Evolutionary conservation across 1,140 invertebrate genomes (phyloP).

Genomic region (Catajapyx aquilonaris): DNA sequence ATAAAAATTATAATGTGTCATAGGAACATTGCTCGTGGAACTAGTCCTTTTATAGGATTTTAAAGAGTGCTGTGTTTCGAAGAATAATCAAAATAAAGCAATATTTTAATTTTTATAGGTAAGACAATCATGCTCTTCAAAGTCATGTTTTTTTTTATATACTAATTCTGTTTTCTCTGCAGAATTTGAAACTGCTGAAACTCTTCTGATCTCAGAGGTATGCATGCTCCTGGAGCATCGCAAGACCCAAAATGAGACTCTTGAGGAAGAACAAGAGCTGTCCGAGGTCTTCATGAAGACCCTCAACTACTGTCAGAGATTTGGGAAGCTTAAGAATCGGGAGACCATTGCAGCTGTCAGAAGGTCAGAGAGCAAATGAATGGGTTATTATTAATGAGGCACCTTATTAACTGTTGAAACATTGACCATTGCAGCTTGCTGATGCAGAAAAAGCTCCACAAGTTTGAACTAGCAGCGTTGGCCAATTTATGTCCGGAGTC

Average conservation of each 20-base stretch:
- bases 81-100: no score
- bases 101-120: no score
- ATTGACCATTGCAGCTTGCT: slow-evolving; percentile 42
- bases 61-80: no score
- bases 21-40: no score
- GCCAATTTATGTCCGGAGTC: slow-evolving; percentile 96
- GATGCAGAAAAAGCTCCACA: slow-evolving; percentile 91
- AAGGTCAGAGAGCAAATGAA: slow-evolving; percentile 33
- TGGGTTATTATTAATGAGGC: background rate
- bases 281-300: slow-evolving; percentile 98
- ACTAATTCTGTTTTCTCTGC: no score
- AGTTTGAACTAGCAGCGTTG: slow-evolving; percentile 93
- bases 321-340: slow-evolving; percentile 93
- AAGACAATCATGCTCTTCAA: no score
- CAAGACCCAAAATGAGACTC: slow-evolving; percentile 91
- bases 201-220: slow-evolving; percentile 92
- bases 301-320: slow-evolving; percentile 83
- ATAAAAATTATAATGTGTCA: no score
- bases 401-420: slow-evolving; percentile 1
- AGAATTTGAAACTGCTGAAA: slow-evolving; percentile 99
- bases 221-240: slow-evolving; percentile 93
- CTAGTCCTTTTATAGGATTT: no score
- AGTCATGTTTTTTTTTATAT: no score
- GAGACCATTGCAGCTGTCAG: slow-evolving; percentile 91
- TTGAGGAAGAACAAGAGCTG: slow-evolving; percentile 95